These are phyloP conservation scores for Sanderia malayensis DNA, from an alignment of 30 jellyfish, hydroid and myxozoan genomes.

Conservation along the genomic window DNA sequence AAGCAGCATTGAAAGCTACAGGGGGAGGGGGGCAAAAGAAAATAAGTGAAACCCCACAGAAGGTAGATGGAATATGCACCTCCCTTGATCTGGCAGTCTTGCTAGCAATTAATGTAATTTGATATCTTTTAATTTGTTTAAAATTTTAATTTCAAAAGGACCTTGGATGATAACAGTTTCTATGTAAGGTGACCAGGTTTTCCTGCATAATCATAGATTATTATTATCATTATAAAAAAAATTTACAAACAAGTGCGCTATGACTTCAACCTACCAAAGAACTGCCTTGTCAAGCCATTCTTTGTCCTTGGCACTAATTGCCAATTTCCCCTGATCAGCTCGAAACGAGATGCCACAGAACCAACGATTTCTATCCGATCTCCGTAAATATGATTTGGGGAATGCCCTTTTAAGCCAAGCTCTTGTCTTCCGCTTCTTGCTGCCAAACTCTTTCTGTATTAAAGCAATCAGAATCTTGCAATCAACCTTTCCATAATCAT, in stretches of 20 bases:
- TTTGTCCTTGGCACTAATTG: constrained; percentile 44
- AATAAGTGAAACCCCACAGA: no score
- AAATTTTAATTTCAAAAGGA: no score
- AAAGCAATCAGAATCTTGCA: constrained; percentile 50
- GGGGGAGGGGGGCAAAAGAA: no score
- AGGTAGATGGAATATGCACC: no score
- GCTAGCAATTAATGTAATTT: no score
- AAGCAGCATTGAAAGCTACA: no score
- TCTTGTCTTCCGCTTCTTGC: constrained; percentile 52
- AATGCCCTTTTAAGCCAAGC: constrained; percentile 64
- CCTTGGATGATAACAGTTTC: no score
- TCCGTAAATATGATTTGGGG: constrained; percentile 65
- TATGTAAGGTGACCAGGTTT: no score
- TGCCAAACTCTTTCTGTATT: constrained; percentile 59
- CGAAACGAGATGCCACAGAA: constrained; percentile 78
- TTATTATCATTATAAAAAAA: background rate
- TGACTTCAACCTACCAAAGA: constrained; percentile 51
- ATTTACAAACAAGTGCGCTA: no score
- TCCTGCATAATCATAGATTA: no score
- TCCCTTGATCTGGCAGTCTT: no score
- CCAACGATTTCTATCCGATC: constrained; percentile 88
- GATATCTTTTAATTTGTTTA: no score
- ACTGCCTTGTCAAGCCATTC: constrained; percentile 73
- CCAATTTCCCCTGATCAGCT: constrained; percentile 52
- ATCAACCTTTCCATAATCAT: constrained; percentile 64